These are phyloP conservation scores for Scomber japonicus DNA, from an alignment of 2,113 vertebrate species.

Conservation along the genomic window DNA sequence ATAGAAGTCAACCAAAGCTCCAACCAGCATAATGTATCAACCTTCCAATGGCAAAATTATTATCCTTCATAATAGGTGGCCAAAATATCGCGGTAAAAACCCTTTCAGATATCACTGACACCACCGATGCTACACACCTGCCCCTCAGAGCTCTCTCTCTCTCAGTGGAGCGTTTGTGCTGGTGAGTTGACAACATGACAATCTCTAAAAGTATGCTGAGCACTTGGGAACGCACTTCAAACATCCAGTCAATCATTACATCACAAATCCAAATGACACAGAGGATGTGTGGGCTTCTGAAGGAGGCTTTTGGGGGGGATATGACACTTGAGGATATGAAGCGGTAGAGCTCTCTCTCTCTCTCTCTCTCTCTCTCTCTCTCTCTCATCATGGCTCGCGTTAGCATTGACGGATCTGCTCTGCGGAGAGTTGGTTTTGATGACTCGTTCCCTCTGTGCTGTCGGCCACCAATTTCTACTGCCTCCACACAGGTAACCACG, in stretches of 20 bases:
- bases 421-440: conserved; percentile 14
- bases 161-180: too few relatives aligned
- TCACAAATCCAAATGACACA: conserved; percentile 60
- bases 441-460: conserved; percentile 1
- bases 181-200: conserved; percentile 1
- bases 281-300: conserved; percentile 69
- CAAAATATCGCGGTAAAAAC: background rate
- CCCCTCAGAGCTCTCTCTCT: background rate
- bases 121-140: background rate
- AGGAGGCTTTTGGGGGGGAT: conserved; percentile 67
- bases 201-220: conserved; percentile 44
- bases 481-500: conserved; percentile 21
- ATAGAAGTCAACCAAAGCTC: background rate
- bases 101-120: background rate
- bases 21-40: conserved; percentile 8
- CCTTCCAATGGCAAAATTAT: background rate
- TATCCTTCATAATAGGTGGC: background rate
- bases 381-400: conserved; percentile 56
- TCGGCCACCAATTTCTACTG: conserved; percentile 3
- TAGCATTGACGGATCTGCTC: conserved; percentile 41
- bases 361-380: background rate
- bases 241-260: conserved; percentile 54
- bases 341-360: conserved; percentile 25
- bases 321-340: conserved; percentile 71
- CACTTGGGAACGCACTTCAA: conserved; percentile 54